These are phyloP conservation scores for Austrolebias charrua DNA, from an alignment of 2,797 vertebrate genomes.

Conservation along the genomic window DNA sequence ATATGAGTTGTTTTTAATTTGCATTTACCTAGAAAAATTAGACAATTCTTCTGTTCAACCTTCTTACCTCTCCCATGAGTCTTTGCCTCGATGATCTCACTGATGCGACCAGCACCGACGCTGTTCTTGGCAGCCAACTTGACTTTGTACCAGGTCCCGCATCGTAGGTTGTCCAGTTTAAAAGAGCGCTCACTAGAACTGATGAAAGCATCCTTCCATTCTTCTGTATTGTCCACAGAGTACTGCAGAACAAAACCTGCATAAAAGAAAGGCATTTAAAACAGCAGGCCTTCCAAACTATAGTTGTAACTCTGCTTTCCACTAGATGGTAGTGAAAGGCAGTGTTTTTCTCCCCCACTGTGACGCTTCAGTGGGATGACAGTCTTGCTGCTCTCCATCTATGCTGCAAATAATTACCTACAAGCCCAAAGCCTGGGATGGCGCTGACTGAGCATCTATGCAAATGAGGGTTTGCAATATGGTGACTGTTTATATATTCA, in stretches of 20 bases:
- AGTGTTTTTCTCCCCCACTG: neutral
- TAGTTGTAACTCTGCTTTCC: constrained; percentile 23
- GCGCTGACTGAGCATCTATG: constrained; percentile 72
- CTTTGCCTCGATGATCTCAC: constrained; percentile 98
- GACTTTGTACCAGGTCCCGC: constrained; percentile 99
- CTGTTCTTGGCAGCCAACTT: constrained; percentile 99
- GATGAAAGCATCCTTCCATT: constrained; percentile 98
- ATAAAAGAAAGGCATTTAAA: neutral
- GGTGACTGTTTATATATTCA: constrained; percentile 53
- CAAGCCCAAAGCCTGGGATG: constrained; percentile 65
- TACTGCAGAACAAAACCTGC: constrained; percentile 97
- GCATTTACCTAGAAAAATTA: too few species aligned
- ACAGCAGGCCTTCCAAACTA: neutral
- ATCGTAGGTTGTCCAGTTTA: constrained; percentile 95
- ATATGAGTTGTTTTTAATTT: neutral
- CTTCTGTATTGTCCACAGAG: constrained; percentile 97
- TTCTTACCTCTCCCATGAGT: constrained; percentile 92
- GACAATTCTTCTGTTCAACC: neutral
- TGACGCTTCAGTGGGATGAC: constrained; percentile 29
- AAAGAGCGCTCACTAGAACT: constrained; percentile 94
- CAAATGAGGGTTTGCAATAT: constrained; percentile 64
- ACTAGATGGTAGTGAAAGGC: constrained; percentile 61
- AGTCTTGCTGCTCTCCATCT: constrained; percentile 48
- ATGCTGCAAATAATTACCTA: constrained; percentile 68
- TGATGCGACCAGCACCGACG: constrained; percentile 96